Evolutionary conservation across 2,113 vertebrate species (phyloP), one percentile per base, ranked within the genome.

Genomic region (Mirounga angustirostris): DNA sequence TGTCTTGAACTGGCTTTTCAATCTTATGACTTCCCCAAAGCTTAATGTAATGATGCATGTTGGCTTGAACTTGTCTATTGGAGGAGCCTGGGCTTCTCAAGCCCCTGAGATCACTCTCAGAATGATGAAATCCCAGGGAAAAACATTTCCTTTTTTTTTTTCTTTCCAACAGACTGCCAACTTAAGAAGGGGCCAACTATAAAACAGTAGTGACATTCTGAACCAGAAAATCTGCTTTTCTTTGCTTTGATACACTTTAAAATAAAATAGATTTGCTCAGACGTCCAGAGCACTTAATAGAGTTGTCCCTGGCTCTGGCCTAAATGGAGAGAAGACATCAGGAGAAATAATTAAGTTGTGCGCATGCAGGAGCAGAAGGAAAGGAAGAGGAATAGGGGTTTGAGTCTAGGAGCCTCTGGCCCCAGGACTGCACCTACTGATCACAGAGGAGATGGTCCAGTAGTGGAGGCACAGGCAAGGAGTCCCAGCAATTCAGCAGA

Each of bases 141-240:
- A 56, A 12, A 95, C 73, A 73, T 89, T 82, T 59, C 30, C 30
- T 4, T 50, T 78, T 71, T 84, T 71, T 78, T 30, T 82, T 80
- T 89, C 74, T 56, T 74, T 54, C 19, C 52, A 69, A 43, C 54
- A 93, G 81, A 92, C 65, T 95, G 40, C 83, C 84, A 95, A 93
- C 36, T 94, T 78, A 95, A 94, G 54, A 94, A 94, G 81, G 71
- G 93, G 22, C 71, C 24, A 97, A 76, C 86, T 80, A 28, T 69
- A 84, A 97, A 97, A 88, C 56, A 91, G 28, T 40, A 58, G 40
- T 61, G 74, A 82, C 59, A 96, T 79, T 94, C 22, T 95, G 91
- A 97, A 95, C 84, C 67, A 90, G 67, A 83, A 91, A 92, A 94
- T 96, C 84, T 98, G 85, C 80, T 95, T 95, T 87, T 79, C 26